Evolutionary conservation across 92 coral and sea anemone species (phyloP).

Genomic region (Nematostella vectensis): DNA sequence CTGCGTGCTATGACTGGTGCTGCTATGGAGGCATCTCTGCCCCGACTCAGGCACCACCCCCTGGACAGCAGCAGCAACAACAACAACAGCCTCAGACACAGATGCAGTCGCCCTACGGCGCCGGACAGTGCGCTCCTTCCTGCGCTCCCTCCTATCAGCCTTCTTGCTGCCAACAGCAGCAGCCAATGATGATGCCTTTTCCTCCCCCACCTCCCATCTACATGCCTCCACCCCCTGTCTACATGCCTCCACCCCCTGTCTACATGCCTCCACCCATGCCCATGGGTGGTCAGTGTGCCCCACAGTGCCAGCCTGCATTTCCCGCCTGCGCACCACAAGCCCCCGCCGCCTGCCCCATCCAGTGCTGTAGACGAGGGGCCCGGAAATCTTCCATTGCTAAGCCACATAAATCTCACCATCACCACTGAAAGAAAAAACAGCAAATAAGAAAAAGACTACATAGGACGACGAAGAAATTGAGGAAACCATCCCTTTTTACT

Average conservation of each 20-base stretch:
- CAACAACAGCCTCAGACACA: background rate
- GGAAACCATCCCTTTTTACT: too few species aligned
- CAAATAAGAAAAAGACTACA: too few species aligned
- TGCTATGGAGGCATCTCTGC: constrained; percentile 27
- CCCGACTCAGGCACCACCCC: constrained; percentile 31
- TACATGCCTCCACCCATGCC: constrained; percentile 39
- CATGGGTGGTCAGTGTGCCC: constrained; percentile 15
- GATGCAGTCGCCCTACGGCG: background rate
- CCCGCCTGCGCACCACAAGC: constrained; percentile 24
- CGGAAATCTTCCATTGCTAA: constrained; percentile 50
- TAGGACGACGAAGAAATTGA: too few species aligned
- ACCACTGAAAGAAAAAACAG: too few species aligned
- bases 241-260: constrained; percentile 47
- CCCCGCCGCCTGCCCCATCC: constrained; percentile 59
- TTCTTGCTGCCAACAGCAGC: constrained; percentile 39
- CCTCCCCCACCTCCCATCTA: constrained; percentile 38
- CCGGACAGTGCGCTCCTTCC: constrained; percentile 42
- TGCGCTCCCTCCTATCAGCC: constrained; percentile 69
- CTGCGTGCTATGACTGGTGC: constrained; percentile 59
- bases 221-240: constrained; percentile 48
- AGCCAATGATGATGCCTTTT: constrained; percentile 34
- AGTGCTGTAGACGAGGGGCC: constrained; percentile 56
- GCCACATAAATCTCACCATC: constrained; percentile 9
- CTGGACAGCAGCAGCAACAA: constrained; percentile 8
- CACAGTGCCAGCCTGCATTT: constrained; percentile 35